phyloP scores from a whole-genome alignment of 2,797 vertebrate genomes.

The Varecia variegata region DNA sequence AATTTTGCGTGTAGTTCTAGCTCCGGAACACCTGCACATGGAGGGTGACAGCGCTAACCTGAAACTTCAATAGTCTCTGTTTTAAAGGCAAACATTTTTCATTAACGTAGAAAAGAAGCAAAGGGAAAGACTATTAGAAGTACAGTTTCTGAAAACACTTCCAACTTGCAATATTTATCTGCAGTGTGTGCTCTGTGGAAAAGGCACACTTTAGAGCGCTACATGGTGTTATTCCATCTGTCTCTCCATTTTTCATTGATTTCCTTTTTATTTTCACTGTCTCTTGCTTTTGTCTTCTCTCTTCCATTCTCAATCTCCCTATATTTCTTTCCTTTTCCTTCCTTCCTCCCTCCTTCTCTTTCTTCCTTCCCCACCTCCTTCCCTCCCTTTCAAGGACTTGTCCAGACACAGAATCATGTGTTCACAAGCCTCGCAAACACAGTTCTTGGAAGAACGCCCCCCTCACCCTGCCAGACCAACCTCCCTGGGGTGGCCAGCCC shows the following conservation, averaged over 20 bases:
- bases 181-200: background rate
- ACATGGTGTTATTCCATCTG: accelerated
- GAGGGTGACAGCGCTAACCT: background rate
- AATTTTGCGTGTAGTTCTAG: background rate
- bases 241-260: background rate
- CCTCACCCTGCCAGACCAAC: accelerated
- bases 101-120: background rate
- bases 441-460: background rate
- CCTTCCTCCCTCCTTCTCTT: background rate
- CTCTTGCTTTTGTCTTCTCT: background rate
- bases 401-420: background rate
- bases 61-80: background rate
- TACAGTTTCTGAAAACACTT: background rate
- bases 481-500: background rate
- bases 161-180: background rate
- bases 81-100: background rate
- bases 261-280: background rate
- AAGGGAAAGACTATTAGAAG: background rate
- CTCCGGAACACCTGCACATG: background rate
- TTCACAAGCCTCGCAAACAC: background rate
- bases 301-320: background rate
- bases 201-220: background rate
- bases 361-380: background rate
- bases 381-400: background rate
- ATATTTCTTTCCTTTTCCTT: background rate